phyloP scores from a whole-genome alignment of 2,888 invertebrate species.

The Chrysolina oricalcia region DNA sequence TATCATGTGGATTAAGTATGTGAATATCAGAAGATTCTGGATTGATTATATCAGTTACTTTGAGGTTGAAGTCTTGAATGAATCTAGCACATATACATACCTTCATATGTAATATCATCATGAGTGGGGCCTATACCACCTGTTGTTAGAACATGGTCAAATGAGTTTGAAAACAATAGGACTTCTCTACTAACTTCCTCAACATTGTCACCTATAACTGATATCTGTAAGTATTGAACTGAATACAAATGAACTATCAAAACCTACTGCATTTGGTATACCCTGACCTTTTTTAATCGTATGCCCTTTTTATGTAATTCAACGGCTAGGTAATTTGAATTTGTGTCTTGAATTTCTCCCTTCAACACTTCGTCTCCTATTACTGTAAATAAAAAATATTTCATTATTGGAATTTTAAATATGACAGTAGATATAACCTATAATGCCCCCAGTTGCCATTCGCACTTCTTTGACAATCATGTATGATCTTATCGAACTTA shows the following conservation, averaged over 20 bases:
- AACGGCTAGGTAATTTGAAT: constrained; percentile 78
- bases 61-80: no score
- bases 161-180: constrained; percentile 75
- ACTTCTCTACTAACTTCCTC: constrained; percentile 79
- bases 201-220: constrained; percentile 79
- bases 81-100: constrained; percentile 61
- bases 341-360: constrained; percentile 81
- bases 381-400: constrained; percentile 69
- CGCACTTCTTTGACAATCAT: constrained; percentile 16
- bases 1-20: no score
- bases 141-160: constrained; percentile 81
- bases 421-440: constrained; percentile 54
- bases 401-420: constrained; percentile 22
- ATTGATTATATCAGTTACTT: no score
- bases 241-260: constrained; percentile 27
- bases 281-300: constrained; percentile 74
- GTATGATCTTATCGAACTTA: not conserved
- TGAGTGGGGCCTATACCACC: constrained; percentile 88
- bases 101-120: constrained; percentile 85
- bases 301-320: constrained; percentile 78
- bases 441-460: constrained; percentile 61
- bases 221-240: constrained; percentile 71
- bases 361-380: constrained; percentile 87
- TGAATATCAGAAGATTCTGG: no score
- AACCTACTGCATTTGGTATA: constrained; percentile 25